These are phyloP conservation scores for Sinocyclocheilus anophthalmus DNA, from an alignment of 2,113 vertebrate species.

Conservation along the genomic window DNA sequence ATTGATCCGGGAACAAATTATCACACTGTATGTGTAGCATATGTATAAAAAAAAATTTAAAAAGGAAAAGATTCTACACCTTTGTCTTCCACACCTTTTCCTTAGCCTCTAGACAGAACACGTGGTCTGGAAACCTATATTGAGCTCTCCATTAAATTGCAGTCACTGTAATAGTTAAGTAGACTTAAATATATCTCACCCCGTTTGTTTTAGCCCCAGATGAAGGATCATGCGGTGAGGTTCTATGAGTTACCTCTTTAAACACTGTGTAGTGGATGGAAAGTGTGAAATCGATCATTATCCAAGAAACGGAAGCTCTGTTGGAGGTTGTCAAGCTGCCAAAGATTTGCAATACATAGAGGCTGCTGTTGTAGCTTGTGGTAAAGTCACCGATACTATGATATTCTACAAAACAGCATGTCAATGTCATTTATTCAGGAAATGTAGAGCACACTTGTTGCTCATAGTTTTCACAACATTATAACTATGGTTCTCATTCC, in stretches of 20 bases:
- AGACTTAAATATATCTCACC: constrained; percentile 32
- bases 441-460: background rate
- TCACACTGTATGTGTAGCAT: background rate
- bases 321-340: constrained; percentile 36
- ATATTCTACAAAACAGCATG: background rate
- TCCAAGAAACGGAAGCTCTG: constrained; percentile 32
- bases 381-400: background rate
- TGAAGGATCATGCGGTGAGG: constrained; percentile 15
- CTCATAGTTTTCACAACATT: background rate
- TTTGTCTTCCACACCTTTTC: background rate
- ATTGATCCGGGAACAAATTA: background rate
- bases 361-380: constrained; percentile 2
- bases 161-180: constrained; percentile 14
- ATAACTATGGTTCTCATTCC: background rate
- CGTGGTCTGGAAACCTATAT: constrained; percentile 16
- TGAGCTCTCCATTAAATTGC: constrained; percentile 5
- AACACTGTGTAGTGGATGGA: constrained; percentile 44
- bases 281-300: constrained; percentile 51
- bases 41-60: background rate
- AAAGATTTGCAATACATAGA: constrained; percentile 11
- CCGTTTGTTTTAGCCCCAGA: constrained; percentile 25
- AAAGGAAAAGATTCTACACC: background rate
- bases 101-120: background rate
- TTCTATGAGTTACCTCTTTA: constrained; percentile 45
- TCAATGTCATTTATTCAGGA: background rate